Percentiles rank a stretch among this genome's conserved stretches.
Evolutionary conservation across 1,140 invertebrate genomes (phyloP).

Genomic region (Goniozus legneri): DNA sequence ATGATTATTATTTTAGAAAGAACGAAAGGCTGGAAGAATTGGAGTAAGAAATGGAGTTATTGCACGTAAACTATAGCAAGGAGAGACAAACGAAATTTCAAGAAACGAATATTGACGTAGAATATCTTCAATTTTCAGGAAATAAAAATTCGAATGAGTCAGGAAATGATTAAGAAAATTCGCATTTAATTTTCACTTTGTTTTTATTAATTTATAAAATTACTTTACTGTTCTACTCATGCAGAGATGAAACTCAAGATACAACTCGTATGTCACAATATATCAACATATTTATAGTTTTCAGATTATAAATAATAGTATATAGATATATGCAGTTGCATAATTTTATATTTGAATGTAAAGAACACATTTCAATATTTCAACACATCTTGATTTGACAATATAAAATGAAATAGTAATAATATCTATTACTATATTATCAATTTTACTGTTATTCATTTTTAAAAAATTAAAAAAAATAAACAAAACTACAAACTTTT

Average conservation of each 20-base stretch:
- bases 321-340: slow-evolving; percentile 23
- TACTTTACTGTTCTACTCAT: slow-evolving; percentile 27
- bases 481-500: background rate
- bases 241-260: slow-evolving; percentile 32
- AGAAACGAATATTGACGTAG: no score
- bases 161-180: no score
- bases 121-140: no score
- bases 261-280: no score
- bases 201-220: slow-evolving; percentile 29
- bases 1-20: no score
- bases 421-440: slow-evolving; percentile 8
- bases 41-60: no score
- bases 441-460: background rate
- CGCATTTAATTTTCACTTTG: slow-evolving; percentile 19
- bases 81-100: no score
- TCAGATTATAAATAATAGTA: background rate
- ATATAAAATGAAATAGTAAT: slow-evolving; percentile 12
- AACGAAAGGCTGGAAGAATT: no score
- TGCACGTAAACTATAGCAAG: no score
- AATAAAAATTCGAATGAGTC: no score
- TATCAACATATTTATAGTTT: slow-evolving; percentile 10
- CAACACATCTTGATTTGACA: slow-evolving; percentile 15
- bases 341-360: slow-evolving; percentile 23
- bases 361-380: slow-evolving; percentile 10
- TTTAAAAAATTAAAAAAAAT: background rate